Evolutionary conservation across 1,140 invertebrate genomes (phyloP).

Genomic region (Conopomorpha cramerella): DNA sequence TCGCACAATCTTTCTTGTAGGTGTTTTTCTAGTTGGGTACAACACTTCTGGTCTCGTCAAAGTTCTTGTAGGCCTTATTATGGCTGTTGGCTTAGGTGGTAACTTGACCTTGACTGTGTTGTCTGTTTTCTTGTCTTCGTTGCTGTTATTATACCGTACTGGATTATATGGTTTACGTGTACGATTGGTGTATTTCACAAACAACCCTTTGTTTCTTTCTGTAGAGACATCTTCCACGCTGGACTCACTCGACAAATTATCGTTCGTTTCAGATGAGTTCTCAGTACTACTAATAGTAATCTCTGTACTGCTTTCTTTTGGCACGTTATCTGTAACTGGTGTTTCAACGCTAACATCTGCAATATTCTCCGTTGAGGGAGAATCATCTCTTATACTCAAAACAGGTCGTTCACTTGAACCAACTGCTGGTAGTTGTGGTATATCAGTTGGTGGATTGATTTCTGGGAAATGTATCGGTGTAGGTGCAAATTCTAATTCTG

Average conservation of each 20-base stretch:
- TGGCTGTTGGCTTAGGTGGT: constrained; percentile 19
- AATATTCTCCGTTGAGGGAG: constrained; percentile 25
- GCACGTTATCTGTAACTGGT: constrained; percentile 9
- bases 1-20: constrained; percentile 26
- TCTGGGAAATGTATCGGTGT: constrained; percentile 27
- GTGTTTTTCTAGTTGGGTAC: constrained; percentile 22
- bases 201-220: constrained; percentile 28
- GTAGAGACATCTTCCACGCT: constrained; percentile 21
- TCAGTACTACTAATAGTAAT: too few relatives aligned
- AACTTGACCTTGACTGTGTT: constrained; percentile 27
- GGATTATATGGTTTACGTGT: constrained; percentile 47
- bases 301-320: constrained; percentile 11
- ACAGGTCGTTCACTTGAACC: constrained; percentile 18
- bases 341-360: constrained; percentile 16
- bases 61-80: constrained; percentile 31
- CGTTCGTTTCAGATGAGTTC: too few relatives aligned
- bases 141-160: too few relatives aligned
- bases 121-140: constrained; percentile 28
- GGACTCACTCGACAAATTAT: constrained; percentile 15
- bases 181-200: constrained; percentile 26
- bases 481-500: constrained; percentile 35
- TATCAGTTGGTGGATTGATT: constrained; percentile 11
- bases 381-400: constrained; percentile 21
- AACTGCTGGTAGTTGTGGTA: constrained; percentile 10
- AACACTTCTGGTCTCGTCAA: constrained; percentile 27